These are phyloP conservation scores for Drosophila stalkeri DNA, from an alignment of 2,888 invertebrate genomes.

Conservation along the genomic window DNA sequence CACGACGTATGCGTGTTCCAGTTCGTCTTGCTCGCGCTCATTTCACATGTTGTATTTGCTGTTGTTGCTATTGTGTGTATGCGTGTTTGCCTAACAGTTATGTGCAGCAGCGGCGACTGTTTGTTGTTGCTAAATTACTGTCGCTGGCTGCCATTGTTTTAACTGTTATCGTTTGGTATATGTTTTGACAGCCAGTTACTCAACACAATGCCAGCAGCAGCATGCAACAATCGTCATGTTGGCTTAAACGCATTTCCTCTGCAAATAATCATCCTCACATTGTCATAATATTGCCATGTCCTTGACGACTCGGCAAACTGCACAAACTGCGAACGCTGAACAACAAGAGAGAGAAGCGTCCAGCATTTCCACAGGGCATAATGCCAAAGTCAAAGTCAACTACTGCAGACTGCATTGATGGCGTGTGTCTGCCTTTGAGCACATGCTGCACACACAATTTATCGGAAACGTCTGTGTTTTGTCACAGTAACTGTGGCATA, in stretches of 20 bases:
- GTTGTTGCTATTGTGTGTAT: constrained; percentile 16
- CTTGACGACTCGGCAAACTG: constrained; percentile 38
- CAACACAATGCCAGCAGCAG: constrained; percentile 49
- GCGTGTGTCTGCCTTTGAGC: constrained; percentile 1
- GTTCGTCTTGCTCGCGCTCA: constrained; percentile 41
- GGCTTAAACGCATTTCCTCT: constrained; percentile 71
- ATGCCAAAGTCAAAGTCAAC: constrained; percentile 15
- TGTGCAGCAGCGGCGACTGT: constrained; percentile 50
- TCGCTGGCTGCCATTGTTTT: constrained; percentile 60
- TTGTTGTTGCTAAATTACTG: constrained; percentile 76
- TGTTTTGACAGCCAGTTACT: constrained; percentile 78
- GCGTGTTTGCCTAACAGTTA: constrained; percentile 71
- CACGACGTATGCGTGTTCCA: constrained; percentile 45
- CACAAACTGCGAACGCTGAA: constrained; percentile 35
- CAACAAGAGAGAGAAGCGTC: constrained; percentile 6
- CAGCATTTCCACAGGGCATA: constrained; percentile 26
- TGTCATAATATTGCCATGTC: constrained; percentile 25
- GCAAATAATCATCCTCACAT: constrained; percentile 57
- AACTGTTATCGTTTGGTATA: constrained; percentile 33
- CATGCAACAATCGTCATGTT: constrained; percentile 36
- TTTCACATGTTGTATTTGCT: constrained; percentile 60
- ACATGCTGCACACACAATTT: background rate
- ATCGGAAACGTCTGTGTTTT: background rate
- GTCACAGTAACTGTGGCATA: background rate
- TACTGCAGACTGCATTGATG: constrained; percentile 27